Evolutionary conservation across 1,140 invertebrate species (phyloP), one percentile per base, ranked within the genome.

Genomic region (Drosophila arizonae): DNA sequence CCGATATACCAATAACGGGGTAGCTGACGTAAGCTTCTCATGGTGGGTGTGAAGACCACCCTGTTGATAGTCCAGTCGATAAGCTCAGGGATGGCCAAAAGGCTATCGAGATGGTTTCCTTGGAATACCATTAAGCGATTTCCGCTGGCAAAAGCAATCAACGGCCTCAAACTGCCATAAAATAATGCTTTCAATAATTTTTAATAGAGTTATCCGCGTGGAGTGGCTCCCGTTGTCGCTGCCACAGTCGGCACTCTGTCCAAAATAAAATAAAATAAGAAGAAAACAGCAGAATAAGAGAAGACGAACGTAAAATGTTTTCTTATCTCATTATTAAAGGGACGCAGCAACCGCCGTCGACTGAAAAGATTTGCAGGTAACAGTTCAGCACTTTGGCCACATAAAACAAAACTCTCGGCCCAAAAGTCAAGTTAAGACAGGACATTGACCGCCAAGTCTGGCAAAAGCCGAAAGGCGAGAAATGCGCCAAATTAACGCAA

Each of bases 291-390:
- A 24, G 6, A 15, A 17, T 9, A 6, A 46, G 43, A 46, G 15
- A 46, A 46, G 15, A 46, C 43, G 45, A 75, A 79, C 71, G 64
- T 81, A 72, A 86, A 81, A 81, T 81, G 75, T 72, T 78, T 55
- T 63, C 78, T 81, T 86, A 86, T 86, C 81, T 69, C 39, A 67
- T 87, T 86, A 86, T 86, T 86, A 86, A 86, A 86, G 76, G 79
- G 76, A 67, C 17, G 65, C 58, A 9, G 56, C 65, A 51, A 64
- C 75, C 48, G 67, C 75, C 48, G 65, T 56, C 66, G 75, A 9
- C 57, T 28, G 6, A 60, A 54, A 64, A 51, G 55, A 68, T 54
- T 48, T 54, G 58, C 62, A 71, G 56, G 69, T 33, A 46, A 77
- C 74, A 66, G 73, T 67, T 76, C 5, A 50, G 52, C 57, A 17